A percentile compares a stretch with the other conserved stretches of the same genome.
Evolutionary conservation across 2,113 vertebrate species (phyloP).

Genomic region (Megaptera novaeangliae): DNA sequence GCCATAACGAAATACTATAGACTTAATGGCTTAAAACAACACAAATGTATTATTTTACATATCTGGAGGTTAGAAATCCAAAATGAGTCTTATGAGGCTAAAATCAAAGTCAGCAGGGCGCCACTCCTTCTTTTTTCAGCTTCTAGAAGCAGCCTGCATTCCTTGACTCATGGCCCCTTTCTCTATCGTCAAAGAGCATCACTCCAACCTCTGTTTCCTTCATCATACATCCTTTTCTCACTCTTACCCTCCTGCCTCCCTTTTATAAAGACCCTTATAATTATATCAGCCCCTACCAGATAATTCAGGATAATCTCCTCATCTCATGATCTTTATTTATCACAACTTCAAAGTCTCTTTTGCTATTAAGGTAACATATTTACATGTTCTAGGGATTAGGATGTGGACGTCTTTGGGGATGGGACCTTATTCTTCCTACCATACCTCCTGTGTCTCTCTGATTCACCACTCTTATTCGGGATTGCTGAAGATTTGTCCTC

Average conservation of each 20-base stretch:
- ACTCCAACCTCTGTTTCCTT: not conserved
- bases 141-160: not conserved
- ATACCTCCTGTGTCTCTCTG: not conserved
- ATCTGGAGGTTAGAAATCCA: not conserved
- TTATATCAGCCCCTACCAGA: not conserved
- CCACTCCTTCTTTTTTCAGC: not conserved
- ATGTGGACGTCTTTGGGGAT: rapidly evolving
- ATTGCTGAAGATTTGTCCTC: not conserved
- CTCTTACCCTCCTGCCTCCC: not conserved
- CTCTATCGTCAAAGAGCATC: not conserved
- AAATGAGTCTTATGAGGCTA: not conserved
- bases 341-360: not conserved
- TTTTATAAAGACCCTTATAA: not conserved
- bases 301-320: not conserved
- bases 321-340: not conserved
- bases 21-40: not conserved
- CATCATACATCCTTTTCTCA: not conserved
- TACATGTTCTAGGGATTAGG: not conserved
- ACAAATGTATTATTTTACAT: not conserved
- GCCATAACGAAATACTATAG: not conserved
- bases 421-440: not conserved
- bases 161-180: not conserved
- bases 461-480: not conserved
- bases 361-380: not conserved
- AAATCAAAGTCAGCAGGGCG: not conserved